phyloP scores from a whole-genome alignment of 2,113 vertebrate genomes.

The Heterotilapia buettikoferi region DNA sequence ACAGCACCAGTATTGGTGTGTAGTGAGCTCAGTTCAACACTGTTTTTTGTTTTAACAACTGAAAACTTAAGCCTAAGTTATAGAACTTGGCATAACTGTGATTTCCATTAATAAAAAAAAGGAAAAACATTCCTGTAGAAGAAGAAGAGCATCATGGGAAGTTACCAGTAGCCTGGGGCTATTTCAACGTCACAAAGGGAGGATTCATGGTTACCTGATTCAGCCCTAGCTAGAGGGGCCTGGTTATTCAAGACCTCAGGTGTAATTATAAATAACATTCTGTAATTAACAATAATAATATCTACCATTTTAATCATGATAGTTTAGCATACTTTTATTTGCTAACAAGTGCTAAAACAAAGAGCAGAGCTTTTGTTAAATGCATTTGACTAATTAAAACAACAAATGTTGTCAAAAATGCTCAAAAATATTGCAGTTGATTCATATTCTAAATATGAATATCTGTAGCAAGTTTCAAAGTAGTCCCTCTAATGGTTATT shows the following conservation, averaged over 20 bases:
- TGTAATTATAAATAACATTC: background rate
- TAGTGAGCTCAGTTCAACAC: background rate
- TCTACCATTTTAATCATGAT: background rate
- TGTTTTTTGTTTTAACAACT: background rate
- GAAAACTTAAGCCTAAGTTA: background rate
- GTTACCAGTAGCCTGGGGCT: background rate
- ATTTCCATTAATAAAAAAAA: background rate
- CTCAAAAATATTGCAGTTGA: background rate
- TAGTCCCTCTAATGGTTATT: background rate
- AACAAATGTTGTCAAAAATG: background rate
- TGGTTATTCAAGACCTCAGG: background rate
- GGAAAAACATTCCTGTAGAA: background rate
- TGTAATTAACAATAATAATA: background rate
- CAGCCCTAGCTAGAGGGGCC: background rate
- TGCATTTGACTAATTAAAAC: background rate
- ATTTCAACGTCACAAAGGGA: background rate
- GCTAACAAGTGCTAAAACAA: background rate
- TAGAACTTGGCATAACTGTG: background rate
- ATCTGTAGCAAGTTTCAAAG: background rate
- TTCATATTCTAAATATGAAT: background rate
- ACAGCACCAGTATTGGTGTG: background rate
- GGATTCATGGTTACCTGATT: background rate
- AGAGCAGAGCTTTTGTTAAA: background rate
- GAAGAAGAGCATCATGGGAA: background rate
- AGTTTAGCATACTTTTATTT: background rate